Evolutionary conservation across 30 jellyfish, hydroid and myxozoan genomes (phyloP), one percentile per base, ranked within the genome.

Genomic region (Cassiopea andromeda): DNA sequence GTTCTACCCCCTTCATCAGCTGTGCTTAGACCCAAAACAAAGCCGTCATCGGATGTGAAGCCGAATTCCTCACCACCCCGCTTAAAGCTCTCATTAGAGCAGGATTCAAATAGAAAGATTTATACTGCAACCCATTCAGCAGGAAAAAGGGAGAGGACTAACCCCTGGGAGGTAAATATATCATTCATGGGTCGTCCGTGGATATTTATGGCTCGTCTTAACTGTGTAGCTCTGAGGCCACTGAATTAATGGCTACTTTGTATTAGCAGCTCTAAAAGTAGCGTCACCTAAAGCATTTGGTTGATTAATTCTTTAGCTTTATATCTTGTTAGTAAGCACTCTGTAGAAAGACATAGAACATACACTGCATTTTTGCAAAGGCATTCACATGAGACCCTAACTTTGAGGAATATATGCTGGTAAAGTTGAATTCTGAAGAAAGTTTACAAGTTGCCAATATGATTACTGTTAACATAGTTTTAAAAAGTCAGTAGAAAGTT

Each of bases 1-100:
- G 91, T 92, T 0, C 46, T 92, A 44, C 97, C 97, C 7, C 80
- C 64, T 44, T 16, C 79, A 70, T 70, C 79, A 64, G 73, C 73
- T 64, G 15, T 64, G 27, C 27, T 7, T 17, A 64, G 73, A 27
- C 2, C 73, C 43, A 64, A 16, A 9, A 2, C 73, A 2, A 64
- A 14, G 43, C 19, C 19, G 0, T 64, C 19, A 5, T 27, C 15
- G 0, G 73, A 9, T 4, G 73, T 27, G 8, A 27, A n/a, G n/a
- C 49, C 79, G 12, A 17, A 27, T 10, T 7, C 50, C 54, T 27
- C 79, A 70, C 79, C 79, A 70, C 50, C 79, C 2, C 79, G 54
- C 46, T 16, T 70, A 16, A 70, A 7, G 50, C 1, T 5, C 54
- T 16, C 50, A 9, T 1, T 4, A 14, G 6, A 4, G 7, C 18